A percentile compares a stretch with the other conserved stretches of the same genome.
These are phyloP conservation scores for Echinometra lucunter DNA, from an alignment of 53 echinoderm and acorn worm species.

Conservation along the genomic window DNA sequence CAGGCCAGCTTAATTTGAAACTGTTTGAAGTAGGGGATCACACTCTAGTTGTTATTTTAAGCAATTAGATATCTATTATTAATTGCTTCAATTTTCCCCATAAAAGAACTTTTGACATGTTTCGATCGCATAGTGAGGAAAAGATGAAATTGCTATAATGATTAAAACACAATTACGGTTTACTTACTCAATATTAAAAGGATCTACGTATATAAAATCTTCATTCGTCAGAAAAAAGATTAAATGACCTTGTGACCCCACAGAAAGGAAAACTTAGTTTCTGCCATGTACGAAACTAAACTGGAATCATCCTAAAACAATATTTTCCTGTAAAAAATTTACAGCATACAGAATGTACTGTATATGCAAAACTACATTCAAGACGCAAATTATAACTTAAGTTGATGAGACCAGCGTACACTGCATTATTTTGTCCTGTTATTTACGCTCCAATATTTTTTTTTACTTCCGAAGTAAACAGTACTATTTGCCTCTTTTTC, in stretches of 20 bases:
- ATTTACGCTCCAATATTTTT: too few species aligned
- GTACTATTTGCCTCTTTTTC: too few species aligned
- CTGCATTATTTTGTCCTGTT: too few species aligned
- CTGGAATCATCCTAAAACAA: too few species aligned
- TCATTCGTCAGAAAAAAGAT: neutral
- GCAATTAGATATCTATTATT: conserved; percentile 44
- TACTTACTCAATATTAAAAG: neutral
- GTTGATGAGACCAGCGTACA: too few species aligned
- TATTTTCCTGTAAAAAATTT: too few species aligned
- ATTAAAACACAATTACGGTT: conserved; percentile 3
- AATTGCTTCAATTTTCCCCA: neutral
- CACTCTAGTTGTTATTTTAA: conserved; percentile 38
- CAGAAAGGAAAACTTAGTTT: neutral
- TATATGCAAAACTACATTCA: too few species aligned
- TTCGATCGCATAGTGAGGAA: conserved; percentile 6
- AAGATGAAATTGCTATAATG: conserved; percentile 11
- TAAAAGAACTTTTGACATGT: conserved; percentile 1
- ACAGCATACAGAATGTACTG: too few species aligned
- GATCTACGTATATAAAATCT: neutral
- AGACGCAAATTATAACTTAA: too few species aligned
- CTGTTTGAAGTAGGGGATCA: neutral
- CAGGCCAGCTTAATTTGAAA: conserved; percentile 17
- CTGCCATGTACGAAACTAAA: too few species aligned
- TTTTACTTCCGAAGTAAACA: too few species aligned
- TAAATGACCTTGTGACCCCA: neutral